Evolutionary conservation across 2,113 vertebrate species (phyloP), one percentile per base, ranked within the genome.

Genomic region (Todiramphus chloris): DNA sequence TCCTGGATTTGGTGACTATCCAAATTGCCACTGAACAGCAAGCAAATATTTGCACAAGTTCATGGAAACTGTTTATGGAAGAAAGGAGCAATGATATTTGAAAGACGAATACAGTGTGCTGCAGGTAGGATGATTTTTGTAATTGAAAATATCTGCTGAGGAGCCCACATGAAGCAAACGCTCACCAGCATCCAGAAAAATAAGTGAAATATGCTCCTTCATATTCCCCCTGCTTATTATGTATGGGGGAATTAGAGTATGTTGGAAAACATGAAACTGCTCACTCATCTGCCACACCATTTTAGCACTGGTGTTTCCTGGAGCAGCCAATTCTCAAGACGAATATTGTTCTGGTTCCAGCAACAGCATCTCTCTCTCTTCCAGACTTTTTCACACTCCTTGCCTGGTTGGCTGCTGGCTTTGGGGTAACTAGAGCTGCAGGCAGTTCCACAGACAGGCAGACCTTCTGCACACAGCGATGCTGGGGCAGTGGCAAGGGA

Each of bases 391-490:
- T 72, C 16, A 56, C 11, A 31, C 46, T 64, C 20, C 51, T 67
- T 80, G 33, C 19, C 39, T 23, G 67, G 41, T 51, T 50, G 37
- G 50, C 23, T 63, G 62, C 43, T 84, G 44, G 25, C 43, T 39
- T 23, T 25, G 37, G 41, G 27, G 28, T 25, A 64, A 46, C 25
- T 7, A 50, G 53, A 83, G 74, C 59, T 81, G 56, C 60, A 78
- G 66, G 56, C 15, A 60, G 50, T 39, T 73, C 51, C 70, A 35
- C 28, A n/a, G 60, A 18, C 64, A 51, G 46, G 37, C 37, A 81
- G 33, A 35, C 6, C 6, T 1, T 30, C 7, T 6, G 1, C 0
- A 2, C 2, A 30, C 72, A 44, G 48, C 33, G 72, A 20, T 15
- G 16, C 0, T 50, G 62, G 55, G 66, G n/a, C 63, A 53, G 60